A percentile compares a stretch with the other conserved stretches of the same genome.
Evolutionary conservation across 2,888 invertebrate genomes (phyloP).

Genomic region (Pseudeuparius sepicola): DNA sequence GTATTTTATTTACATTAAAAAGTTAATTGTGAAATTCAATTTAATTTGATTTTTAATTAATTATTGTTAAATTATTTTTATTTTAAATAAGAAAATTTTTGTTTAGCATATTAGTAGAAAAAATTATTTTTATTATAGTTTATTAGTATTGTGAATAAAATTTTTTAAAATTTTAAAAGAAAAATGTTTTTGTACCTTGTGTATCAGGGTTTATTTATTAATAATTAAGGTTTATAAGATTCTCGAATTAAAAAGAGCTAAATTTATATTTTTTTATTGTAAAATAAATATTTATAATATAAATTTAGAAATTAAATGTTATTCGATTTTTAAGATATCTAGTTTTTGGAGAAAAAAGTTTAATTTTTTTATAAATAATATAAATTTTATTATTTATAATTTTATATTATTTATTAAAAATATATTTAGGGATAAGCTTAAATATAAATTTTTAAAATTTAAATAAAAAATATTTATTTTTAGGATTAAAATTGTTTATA

Average conservation of each 20-base stretch:
- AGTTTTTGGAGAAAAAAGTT: slow-evolving; percentile 52
- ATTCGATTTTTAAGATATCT: slow-evolving; percentile 58
- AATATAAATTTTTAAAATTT: slow-evolving; percentile 21
- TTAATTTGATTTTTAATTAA: slow-evolving; percentile 26
- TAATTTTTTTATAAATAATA: not conserved
- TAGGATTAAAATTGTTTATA: slow-evolving; percentile 49
- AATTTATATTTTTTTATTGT: slow-evolving; percentile 48
- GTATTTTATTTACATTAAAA: slow-evolving; percentile 55
- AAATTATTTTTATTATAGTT: slow-evolving; percentile 45
- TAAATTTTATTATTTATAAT: slow-evolving; percentile 8
- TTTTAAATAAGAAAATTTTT: slow-evolving; percentile 29
- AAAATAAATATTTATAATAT: slow-evolving; percentile 50
- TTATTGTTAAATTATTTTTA: slow-evolving; percentile 7
- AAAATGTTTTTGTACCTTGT: slow-evolving; percentile 58
- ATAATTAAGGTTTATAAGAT: slow-evolving; percentile 34
- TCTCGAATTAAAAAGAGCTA: slow-evolving; percentile 57
- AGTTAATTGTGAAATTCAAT: slow-evolving; percentile 27
- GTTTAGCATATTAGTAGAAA: slow-evolving; percentile 39
- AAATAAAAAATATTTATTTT: slow-evolving; percentile 31
- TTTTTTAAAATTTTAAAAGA: slow-evolving; percentile 40
- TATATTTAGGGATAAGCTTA: too few relatives aligned
- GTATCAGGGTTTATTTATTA: slow-evolving; percentile 59
- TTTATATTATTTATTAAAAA: slow-evolving; percentile 10
- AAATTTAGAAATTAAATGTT: slow-evolving; percentile 53
- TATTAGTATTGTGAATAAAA: slow-evolving; percentile 48